These are phyloP conservation scores for Tragelaphus imberbis DNA, from an alignment of 2,113 vertebrate genomes.

Conservation along the genomic window DNA sequence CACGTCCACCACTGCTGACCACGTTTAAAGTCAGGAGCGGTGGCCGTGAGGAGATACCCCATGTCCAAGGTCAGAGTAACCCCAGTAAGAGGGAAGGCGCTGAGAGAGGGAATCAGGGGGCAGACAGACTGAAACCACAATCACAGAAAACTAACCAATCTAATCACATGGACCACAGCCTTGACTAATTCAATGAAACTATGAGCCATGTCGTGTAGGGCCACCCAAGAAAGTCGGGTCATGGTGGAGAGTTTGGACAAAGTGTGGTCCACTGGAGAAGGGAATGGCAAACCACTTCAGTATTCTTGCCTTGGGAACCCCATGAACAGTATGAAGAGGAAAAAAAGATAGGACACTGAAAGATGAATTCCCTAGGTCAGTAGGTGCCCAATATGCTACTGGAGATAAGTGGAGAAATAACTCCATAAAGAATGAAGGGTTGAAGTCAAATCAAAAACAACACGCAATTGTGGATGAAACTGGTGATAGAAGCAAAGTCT, in stretches of 20 bases:
- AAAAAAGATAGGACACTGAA: background rate
- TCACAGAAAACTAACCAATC: background rate
- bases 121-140: background rate
- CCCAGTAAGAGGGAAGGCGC: background rate
- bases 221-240: background rate
- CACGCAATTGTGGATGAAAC: background rate
- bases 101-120: background rate
- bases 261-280: background rate
- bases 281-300: background rate
- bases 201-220: background rate
- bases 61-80: background rate
- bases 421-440: background rate
- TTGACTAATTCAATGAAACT: background rate
- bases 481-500: background rate
- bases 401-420: background rate
- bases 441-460: background rate
- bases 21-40: accelerated
- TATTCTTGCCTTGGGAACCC: background rate
- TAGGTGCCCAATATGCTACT: background rate
- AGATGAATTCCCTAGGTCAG: background rate
- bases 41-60: accelerated
- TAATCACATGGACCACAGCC: background rate
- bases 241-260: background rate
- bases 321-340: background rate
- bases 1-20: background rate